Evolutionary conservation across 2,888 invertebrate species (phyloP).

Genomic region (Diogma glabrata): DNA sequence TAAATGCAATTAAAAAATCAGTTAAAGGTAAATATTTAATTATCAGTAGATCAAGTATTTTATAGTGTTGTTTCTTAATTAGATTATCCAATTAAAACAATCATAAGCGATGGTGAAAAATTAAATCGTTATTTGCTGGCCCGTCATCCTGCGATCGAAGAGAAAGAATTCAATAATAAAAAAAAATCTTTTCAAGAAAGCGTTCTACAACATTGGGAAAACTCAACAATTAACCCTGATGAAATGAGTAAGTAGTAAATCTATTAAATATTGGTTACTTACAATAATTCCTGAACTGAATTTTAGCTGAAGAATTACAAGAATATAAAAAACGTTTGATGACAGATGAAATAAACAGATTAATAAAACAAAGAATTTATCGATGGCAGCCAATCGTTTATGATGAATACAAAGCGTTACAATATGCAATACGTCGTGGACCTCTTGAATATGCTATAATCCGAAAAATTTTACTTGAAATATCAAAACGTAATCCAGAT

Average conservation of each 20-base stretch:
- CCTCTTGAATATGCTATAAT: slow-evolving; percentile 66
- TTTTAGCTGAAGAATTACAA: slow-evolving; percentile 25
- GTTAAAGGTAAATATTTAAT: slow-evolving; percentile 35
- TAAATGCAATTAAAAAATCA: slow-evolving; percentile 43
- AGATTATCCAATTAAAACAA: slow-evolving; percentile 46
- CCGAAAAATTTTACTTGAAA: slow-evolving; percentile 60
- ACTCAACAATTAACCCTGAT: too few relatives aligned
- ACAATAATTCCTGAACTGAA: too few relatives aligned
- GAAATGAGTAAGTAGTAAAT: slow-evolving; percentile 24
- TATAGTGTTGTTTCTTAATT: slow-evolving; percentile 27
- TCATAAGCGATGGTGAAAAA: slow-evolving; percentile 42
- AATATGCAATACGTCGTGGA: slow-evolving; percentile 60
- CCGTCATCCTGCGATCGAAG: slow-evolving; percentile 54
- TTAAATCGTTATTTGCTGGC: slow-evolving; percentile 49
- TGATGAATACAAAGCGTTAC: slow-evolving; percentile 47
- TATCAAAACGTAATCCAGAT: slow-evolving; percentile 46
- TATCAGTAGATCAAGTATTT: slow-evolving; percentile 1
- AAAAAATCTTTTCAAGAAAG: too few relatives aligned
- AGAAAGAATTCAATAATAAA: slow-evolving; percentile 38
- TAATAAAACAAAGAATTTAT: slow-evolving; percentile 50
- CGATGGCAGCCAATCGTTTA: slow-evolving; percentile 66
- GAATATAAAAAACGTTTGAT: slow-evolving; percentile 31
- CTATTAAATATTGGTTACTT: too few relatives aligned
- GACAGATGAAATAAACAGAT: slow-evolving; percentile 40
- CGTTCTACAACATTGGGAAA: too few relatives aligned